A percentile compares a stretch with the other conserved stretches of the same genome.
phyloP scores from a whole-genome alignment of 1,140 invertebrate genomes.

The Metopolophium dirhodum region DNA sequence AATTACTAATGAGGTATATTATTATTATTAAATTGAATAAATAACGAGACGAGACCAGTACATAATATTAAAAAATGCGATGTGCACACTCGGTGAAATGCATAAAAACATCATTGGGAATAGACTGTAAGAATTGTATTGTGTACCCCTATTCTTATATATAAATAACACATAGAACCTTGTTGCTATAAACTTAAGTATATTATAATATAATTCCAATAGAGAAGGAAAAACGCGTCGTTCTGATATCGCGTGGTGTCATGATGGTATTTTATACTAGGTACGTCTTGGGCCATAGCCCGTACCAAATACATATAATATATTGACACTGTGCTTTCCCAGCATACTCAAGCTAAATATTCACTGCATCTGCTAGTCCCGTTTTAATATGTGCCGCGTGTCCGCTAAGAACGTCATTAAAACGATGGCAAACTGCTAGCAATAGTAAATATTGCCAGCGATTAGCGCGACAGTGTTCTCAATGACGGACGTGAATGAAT shows the following conservation, averaged over 20 bases:
- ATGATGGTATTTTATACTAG: slow-evolving; percentile 23
- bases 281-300: neutral
- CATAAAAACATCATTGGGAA: neutral
- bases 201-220: neutral
- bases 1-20: neutral
- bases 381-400: slow-evolving; percentile 39
- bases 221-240: neutral
- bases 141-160: neutral
- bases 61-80: neutral
- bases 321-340: slow-evolving; percentile 31
- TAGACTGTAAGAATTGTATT: neutral
- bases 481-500: slow-evolving; percentile 50
- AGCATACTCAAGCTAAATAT: slow-evolving; percentile 29
- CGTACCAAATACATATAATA: slow-evolving; percentile 1
- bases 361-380: slow-evolving; percentile 8
- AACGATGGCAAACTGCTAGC: slow-evolving; percentile 50
- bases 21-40: neutral
- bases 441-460: slow-evolving; percentile 43
- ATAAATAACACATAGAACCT: neutral
- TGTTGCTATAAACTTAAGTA: neutral
- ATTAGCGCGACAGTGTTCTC: slow-evolving; percentile 53
- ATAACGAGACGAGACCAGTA: neutral
- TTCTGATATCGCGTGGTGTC: neutral
- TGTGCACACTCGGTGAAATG: neutral
- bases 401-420: slow-evolving; percentile 51